These are phyloP conservation scores for Regulus satrapa DNA, from an alignment of 2,113 vertebrate genomes.

Conservation along the genomic window DNA sequence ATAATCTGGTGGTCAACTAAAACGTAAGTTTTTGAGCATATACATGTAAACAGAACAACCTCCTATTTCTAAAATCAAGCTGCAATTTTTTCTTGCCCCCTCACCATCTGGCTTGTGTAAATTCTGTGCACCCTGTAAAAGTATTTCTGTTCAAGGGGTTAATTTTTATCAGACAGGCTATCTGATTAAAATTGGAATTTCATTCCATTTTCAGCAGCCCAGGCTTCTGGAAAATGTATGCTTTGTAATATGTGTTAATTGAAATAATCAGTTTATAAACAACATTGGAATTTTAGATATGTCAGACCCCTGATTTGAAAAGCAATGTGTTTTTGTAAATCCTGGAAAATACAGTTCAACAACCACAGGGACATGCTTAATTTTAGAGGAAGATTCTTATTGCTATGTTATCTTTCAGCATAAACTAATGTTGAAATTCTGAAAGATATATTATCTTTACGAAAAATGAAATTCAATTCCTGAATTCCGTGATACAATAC, in stretches of 20 bases:
- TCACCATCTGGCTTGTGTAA: not conserved
- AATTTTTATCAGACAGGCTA: not conserved
- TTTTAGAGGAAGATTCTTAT: not conserved
- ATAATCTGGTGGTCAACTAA: not conserved
- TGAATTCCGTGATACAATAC: not conserved
- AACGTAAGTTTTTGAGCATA: not conserved
- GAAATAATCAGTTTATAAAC: conserved; percentile 18
- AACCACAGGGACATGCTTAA: conserved; percentile 22
- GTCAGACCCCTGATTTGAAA: not conserved
- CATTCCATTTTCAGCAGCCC: not conserved
- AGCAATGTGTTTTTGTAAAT: not conserved
- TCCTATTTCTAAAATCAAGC: not conserved
- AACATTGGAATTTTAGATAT: conserved; percentile 32
- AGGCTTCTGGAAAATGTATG: not conserved
- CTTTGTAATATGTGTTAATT: conserved; percentile 15
- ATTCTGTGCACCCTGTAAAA: not conserved
- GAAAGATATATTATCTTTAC: not conserved
- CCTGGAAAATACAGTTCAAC: conserved; percentile 52
- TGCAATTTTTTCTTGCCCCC: not conserved
- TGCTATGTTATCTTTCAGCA: conserved; percentile 19
- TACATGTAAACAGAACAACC: not conserved
- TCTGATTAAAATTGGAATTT: not conserved
- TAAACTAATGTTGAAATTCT: conserved; percentile 43
- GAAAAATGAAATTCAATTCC: conserved; percentile 1
- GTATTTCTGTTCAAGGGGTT: not conserved